phyloP scores from a whole-genome alignment of 2,113 vertebrate genomes.

The Puntigrus tetrazona region DNA sequence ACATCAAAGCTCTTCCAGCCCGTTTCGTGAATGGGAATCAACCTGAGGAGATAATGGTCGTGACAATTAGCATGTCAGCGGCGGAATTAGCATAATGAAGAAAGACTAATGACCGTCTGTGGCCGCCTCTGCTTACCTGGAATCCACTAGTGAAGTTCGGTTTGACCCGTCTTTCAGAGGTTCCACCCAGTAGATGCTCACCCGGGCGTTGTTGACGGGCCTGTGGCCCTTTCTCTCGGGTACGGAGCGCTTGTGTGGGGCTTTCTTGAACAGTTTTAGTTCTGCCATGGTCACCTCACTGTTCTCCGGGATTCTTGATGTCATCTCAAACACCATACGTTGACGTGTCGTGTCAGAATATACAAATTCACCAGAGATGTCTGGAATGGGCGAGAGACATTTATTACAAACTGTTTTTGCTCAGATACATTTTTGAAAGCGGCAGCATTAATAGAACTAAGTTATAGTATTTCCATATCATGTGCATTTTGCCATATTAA shows the following conservation, averaged over 20 bases:
- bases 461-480: not conserved
- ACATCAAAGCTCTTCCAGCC: constrained; percentile 97
- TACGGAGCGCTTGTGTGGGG: constrained; percentile 70
- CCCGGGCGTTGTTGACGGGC: constrained; percentile 79
- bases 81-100: constrained; percentile 27
- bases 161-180: constrained; percentile 80
- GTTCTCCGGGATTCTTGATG: constrained; percentile 84
- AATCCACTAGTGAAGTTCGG: constrained; percentile 87
- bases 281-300: constrained; percentile 93
- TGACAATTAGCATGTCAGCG: constrained; percentile 33
- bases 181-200: constrained; percentile 91
- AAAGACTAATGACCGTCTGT: not conserved
- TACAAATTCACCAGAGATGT: constrained; percentile 80
- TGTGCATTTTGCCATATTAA: not conserved
- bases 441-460: not conserved
- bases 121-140: constrained; percentile 75
- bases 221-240: constrained; percentile 72
- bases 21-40: constrained; percentile 85
- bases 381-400: constrained; percentile 61
- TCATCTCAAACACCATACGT: constrained; percentile 88
- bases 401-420: not conserved
- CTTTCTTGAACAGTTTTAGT: constrained; percentile 88
- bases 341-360: constrained; percentile 79
- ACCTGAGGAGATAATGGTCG: constrained; percentile 69
- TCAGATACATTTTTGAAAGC: not conserved